Percentiles rank a stretch among this genome's conserved stretches.
These are phyloP conservation scores for Alauda arvensis DNA, from an alignment of 2,797 vertebrate genomes.

Conservation along the genomic window DNA sequence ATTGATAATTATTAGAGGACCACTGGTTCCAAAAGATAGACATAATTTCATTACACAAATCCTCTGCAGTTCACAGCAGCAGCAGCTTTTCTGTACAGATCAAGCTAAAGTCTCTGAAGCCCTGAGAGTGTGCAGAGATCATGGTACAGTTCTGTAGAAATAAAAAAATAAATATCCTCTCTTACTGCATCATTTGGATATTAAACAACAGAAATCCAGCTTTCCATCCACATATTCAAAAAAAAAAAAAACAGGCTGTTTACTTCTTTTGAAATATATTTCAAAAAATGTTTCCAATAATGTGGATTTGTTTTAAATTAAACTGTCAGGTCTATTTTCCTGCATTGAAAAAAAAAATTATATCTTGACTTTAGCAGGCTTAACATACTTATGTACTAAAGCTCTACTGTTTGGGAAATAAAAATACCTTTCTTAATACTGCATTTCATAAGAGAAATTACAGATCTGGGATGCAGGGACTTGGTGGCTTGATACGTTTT, in stretches of 20 bases:
- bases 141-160: not conserved
- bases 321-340: not conserved
- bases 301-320: not conserved
- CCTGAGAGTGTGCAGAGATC: not conserved
- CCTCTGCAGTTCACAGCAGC: not conserved
- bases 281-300: not conserved
- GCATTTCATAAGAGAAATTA: conserved; percentile 21
- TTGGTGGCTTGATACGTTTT: conserved; percentile 11
- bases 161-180: not conserved
- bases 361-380: not conserved
- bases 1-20: conserved; percentile 28
- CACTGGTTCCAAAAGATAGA: not conserved
- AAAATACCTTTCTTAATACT: not conserved
- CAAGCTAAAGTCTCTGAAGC: not conserved
- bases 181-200: not conserved
- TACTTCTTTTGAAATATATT: not conserved
- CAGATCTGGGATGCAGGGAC: conserved; percentile 9
- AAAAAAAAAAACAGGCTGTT: not conserved
- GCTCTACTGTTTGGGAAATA: not conserved
- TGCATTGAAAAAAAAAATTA: not conserved
- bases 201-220: not conserved
- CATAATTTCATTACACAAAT: not conserved
- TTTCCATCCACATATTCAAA: not conserved
- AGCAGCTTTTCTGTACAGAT: not conserved
- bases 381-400: not conserved